Evolutionary conservation across 2,113 vertebrate genomes (phyloP).

Genomic region (Coturnix japonica): DNA sequence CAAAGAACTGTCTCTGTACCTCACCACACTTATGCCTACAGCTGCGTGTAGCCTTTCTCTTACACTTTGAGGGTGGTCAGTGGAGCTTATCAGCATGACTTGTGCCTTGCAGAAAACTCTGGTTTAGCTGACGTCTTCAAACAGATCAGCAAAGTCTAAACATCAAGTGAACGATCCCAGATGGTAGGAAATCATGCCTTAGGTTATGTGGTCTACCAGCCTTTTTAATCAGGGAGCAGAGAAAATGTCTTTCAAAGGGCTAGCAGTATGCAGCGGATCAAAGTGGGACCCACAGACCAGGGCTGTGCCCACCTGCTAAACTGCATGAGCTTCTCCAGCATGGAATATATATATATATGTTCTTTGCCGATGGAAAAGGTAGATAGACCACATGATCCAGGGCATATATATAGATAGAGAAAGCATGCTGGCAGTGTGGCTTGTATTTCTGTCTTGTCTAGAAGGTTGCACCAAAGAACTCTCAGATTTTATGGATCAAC

Average conservation of each 20-base stretch:
- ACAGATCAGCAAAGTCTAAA: neutral
- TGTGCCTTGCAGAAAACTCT: neutral
- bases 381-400: neutral
- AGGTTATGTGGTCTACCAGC: neutral
- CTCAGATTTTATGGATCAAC: neutral
- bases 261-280: neutral
- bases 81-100: neutral
- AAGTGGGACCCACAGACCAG: neutral
- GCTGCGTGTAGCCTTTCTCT: neutral
- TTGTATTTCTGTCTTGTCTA: neutral
- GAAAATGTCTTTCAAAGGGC: neutral
- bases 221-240: neutral
- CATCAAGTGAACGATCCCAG: neutral
- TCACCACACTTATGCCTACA: neutral
- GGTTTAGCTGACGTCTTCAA: neutral
- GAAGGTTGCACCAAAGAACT: neutral
- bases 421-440: neutral
- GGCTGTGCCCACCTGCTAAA: neutral
- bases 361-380: too few species aligned
- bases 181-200: neutral
- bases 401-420: too few species aligned
- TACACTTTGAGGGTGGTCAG: fast-evolving
- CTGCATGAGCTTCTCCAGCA: neutral
- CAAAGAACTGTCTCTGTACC: neutral
- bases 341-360: neutral